These are phyloP conservation scores for Lasioglossum vierecki DNA, from an alignment of 2,888 invertebrate genomes.

Conservation along the genomic window DNA sequence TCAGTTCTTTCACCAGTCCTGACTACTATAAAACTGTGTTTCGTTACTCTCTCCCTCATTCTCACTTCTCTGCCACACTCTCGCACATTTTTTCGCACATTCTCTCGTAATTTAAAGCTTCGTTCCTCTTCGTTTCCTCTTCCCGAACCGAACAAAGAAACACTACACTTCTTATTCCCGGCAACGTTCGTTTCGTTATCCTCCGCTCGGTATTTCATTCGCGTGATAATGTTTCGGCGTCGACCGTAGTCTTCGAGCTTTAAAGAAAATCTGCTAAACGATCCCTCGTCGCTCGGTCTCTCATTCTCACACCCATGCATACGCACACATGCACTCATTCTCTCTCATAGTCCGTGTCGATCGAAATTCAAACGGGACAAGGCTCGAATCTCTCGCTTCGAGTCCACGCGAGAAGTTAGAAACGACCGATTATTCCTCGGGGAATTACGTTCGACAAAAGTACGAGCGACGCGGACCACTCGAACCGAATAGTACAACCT, in stretches of 20 bases:
- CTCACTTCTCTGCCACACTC: slow-evolving; percentile 15
- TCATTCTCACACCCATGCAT: background rate
- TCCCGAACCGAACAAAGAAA: slow-evolving; percentile 52
- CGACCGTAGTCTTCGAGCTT: slow-evolving; percentile 60
- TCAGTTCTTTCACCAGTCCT: slow-evolving; percentile 84
- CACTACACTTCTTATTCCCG: slow-evolving; percentile 38
- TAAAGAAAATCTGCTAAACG: slow-evolving; percentile 37
- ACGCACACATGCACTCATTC: background rate
- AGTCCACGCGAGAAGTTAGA: background rate
- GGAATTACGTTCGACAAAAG: slow-evolving; percentile 44
- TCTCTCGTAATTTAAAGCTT: slow-evolving; percentile 81
- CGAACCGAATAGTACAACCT: slow-evolving; percentile 76
- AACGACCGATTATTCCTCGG: background rate
- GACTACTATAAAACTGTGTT: slow-evolving; percentile 84
- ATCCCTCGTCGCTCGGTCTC: slow-evolving; percentile 1
- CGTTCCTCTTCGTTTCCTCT: slow-evolving; percentile 76
- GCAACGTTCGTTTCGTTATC: slow-evolving; percentile 44
- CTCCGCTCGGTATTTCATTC: slow-evolving; percentile 44
- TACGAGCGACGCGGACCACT: slow-evolving; percentile 78
- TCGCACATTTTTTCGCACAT: background rate
- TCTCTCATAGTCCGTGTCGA: slow-evolving; percentile 9
- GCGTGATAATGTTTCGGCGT: slow-evolving; percentile 60
- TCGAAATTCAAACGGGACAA: background rate
- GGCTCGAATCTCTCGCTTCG: background rate
- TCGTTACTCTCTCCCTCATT: slow-evolving; percentile 74